phyloP scores from a whole-genome alignment of 2,888 invertebrate genomes.

The Leptarthrus brevirostris region DNA sequence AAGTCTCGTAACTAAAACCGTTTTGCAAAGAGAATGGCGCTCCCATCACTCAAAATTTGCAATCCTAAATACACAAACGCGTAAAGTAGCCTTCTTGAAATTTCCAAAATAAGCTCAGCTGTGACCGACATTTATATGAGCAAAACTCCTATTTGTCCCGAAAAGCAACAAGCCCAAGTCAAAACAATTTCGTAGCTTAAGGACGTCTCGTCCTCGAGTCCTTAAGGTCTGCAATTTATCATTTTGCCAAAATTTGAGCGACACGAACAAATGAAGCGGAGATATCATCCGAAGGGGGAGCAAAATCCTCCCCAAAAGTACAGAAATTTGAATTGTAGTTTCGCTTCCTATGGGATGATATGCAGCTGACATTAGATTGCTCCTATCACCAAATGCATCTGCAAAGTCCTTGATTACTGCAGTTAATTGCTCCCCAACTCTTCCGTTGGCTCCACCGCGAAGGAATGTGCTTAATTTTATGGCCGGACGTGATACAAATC shows the following conservation, averaged over 20 bases:
- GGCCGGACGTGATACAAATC: not conserved
- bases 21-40: no score
- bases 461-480: constrained; percentile 17
- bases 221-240: constrained; percentile 7
- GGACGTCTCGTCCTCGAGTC: not conserved
- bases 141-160: not conserved
- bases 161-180: not conserved
- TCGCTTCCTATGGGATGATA: not conserved
- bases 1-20: no score
- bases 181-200: constrained; percentile 11
- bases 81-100: no score
- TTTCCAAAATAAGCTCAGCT: constrained; percentile 16
- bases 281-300: not conserved
- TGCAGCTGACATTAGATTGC: not conserved
- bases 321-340: constrained; percentile 10
- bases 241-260: constrained; percentile 16
- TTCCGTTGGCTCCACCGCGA: not conserved
- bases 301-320: not conserved
- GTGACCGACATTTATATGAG: not conserved
- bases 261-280: constrained; percentile 30
- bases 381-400: constrained; percentile 13
- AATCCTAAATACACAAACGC: no score
- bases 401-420: not conserved
- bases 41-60: no score
- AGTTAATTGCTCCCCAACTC: not conserved